Evolutionary conservation across 2,797 vertebrate species (phyloP).

Genomic region (Enteromius treurensis): DNA sequence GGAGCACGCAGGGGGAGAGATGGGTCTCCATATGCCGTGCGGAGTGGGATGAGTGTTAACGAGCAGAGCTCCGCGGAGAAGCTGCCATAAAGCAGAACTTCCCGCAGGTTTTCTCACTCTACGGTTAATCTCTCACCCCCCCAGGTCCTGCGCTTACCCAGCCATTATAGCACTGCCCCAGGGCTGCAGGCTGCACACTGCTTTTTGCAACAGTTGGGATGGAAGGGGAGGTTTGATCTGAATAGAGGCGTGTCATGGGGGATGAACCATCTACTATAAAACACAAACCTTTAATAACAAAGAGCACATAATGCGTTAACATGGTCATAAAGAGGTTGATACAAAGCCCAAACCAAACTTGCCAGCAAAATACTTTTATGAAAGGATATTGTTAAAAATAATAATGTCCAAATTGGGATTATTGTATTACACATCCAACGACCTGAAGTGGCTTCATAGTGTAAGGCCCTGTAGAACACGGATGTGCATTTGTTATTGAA

Average conservation of each 20-base stretch:
- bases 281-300: slow-evolving; percentile 31
- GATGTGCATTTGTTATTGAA: slow-evolving; percentile 74
- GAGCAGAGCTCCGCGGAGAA: slow-evolving; percentile 66
- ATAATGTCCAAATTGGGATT: slow-evolving; percentile 57
- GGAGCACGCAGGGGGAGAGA: slow-evolving; percentile 68
- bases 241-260: slow-evolving; percentile 9
- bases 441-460: slow-evolving; percentile 65
- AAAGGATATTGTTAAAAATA: slow-evolving; percentile 36
- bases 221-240: slow-evolving; percentile 12
- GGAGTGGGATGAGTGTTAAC: slow-evolving; percentile 71
- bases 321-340: slow-evolving; percentile 25
- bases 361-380: slow-evolving; percentile 20
- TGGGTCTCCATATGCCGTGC: slow-evolving; percentile 71
- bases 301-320: neutral
- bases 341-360: slow-evolving; percentile 31
- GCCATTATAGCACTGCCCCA: slow-evolving; percentile 35
- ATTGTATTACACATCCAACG: slow-evolving; percentile 70
- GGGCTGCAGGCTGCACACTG: slow-evolving; percentile 17
- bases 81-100: slow-evolving; percentile 72
- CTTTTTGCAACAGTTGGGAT: slow-evolving; percentile 21
- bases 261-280: neutral
- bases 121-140: slow-evolving; percentile 66
- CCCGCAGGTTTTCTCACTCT: slow-evolving; percentile 66
- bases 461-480: slow-evolving; percentile 72
- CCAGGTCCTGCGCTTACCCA: slow-evolving; percentile 3